Evolutionary conservation across 1,140 invertebrate species (phyloP).

Genomic region (Brachionus angularis): DNA sequence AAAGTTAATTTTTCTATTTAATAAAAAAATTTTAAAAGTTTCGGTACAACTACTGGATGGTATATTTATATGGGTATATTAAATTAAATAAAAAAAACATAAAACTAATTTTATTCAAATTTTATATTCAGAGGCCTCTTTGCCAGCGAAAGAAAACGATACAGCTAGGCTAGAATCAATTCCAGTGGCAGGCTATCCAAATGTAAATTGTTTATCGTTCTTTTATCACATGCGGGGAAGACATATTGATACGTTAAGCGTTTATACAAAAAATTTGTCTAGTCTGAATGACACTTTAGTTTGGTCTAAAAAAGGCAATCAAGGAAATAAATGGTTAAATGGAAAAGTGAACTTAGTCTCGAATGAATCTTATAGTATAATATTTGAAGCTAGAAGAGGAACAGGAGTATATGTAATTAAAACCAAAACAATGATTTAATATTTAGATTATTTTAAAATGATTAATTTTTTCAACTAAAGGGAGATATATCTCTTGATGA

Average conservation of each 20-base stretch:
- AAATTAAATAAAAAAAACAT: neutral
- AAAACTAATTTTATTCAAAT: neutral
- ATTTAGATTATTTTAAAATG: too few relatives aligned
- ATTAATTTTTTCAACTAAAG: neutral
- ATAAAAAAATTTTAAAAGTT: neutral
- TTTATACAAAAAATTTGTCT: slow-evolving; percentile 17
- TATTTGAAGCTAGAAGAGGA: slow-evolving; percentile 50
- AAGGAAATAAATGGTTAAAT: slow-evolving; percentile 35
- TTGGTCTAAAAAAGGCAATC: slow-evolving; percentile 36
- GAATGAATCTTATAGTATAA: slow-evolving; percentile 47
- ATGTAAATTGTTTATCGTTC: slow-evolving; percentile 46
- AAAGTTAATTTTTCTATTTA: too few relatives aligned
- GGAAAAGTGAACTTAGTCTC: slow-evolving; percentile 45
- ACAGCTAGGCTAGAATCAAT: slow-evolving; percentile 33
- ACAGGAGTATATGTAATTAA: slow-evolving; percentile 44
- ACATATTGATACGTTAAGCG: slow-evolving; percentile 44
- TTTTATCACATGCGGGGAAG: slow-evolving; percentile 49
- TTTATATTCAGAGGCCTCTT: neutral
- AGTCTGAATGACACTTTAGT: slow-evolving; percentile 7
- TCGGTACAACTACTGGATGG: slow-evolving; percentile 5
- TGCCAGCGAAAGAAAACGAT: slow-evolving; percentile 12
- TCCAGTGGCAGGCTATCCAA: neutral
- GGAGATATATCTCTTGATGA: slow-evolving; percentile 54
- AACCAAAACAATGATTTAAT: too few relatives aligned
- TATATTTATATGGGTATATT: slow-evolving; percentile 23